Evolutionary conservation across 2,797 vertebrate species (phyloP).

Genomic region (Moxostoma hubbsi): DNA sequence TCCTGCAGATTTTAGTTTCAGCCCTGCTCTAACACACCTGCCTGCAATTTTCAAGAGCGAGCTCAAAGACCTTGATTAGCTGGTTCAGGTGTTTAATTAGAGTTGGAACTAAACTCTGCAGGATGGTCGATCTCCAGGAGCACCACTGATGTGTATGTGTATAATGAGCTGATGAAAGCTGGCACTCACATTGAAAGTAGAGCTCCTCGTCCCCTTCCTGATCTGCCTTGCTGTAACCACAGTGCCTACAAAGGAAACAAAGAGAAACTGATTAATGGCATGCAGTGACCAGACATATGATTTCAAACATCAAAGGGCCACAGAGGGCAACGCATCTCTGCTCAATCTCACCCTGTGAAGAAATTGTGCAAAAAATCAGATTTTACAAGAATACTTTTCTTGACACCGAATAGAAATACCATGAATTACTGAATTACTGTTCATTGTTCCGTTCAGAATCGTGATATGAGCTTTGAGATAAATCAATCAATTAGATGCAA

Average conservation of each 20-base stretch:
- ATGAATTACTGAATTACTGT: not conserved
- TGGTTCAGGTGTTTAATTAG: constrained; percentile 48
- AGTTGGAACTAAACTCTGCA: constrained; percentile 36
- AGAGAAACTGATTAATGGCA: constrained; percentile 32
- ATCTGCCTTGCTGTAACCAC: constrained; percentile 98
- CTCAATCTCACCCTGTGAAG: constrained; percentile 11
- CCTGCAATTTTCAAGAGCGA: constrained; percentile 36
- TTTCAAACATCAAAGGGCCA: constrained; percentile 39
- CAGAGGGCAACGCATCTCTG: not conserved
- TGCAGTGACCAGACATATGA: constrained; percentile 17
- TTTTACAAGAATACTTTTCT: constrained; percentile 9
- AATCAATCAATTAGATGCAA: constrained; percentile 6
- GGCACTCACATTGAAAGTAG: constrained; percentile 99
- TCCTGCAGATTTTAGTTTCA: constrained; percentile 27
- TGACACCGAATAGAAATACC: constrained; percentile 15
- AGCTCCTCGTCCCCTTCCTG: constrained; percentile 99
- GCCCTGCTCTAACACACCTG: constrained; percentile 40
- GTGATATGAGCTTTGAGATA: not conserved
- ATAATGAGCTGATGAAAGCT: constrained; percentile 68
- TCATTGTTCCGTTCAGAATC: not conserved
- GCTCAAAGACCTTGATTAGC: constrained; percentile 39
- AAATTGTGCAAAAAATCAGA: not conserved
- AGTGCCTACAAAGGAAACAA: constrained; percentile 82
- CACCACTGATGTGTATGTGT: constrained; percentile 30
- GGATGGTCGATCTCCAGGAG: constrained; percentile 27